phyloP scores from a whole-genome alignment of 2,797 vertebrate species.

The Glyptemys insculpta region DNA sequence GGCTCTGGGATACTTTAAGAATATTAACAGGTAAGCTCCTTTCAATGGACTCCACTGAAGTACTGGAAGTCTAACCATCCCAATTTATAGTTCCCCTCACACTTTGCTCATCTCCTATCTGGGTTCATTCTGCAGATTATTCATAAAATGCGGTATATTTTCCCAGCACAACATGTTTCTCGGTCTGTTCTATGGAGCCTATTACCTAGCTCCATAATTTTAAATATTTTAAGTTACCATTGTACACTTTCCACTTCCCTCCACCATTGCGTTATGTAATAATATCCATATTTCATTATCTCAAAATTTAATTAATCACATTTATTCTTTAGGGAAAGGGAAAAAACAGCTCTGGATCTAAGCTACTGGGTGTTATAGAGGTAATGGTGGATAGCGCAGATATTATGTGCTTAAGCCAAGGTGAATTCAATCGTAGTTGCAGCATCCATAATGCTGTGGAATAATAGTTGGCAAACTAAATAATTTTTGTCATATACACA shows the following conservation, averaged over 20 bases:
- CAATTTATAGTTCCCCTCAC: not conserved
- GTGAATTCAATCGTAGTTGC: not conserved
- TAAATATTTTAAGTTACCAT: conserved; percentile 61
- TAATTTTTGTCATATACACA: not conserved
- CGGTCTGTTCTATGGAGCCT: not conserved
- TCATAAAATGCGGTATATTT: not conserved
- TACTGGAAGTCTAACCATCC: not conserved
- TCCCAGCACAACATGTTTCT: not conserved
- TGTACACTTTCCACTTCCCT: conserved; percentile 56
- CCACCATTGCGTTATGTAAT: conserved; percentile 61
- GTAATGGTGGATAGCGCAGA: not conserved
- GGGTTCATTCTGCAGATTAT: not conserved
- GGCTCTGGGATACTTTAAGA: not conserved
- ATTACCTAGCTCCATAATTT: conserved; percentile 49
- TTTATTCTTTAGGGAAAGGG: conserved; percentile 67
- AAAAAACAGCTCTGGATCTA: conserved; percentile 16
- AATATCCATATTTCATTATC: conserved; percentile 65
- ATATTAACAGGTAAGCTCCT: not conserved
- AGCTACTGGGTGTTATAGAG: not conserved
- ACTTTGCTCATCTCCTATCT: not conserved
- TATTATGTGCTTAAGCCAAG: conserved; percentile 21
- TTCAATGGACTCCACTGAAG: not conserved
- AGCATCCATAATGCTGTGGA: not conserved
- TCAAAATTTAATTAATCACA: conserved; percentile 66
- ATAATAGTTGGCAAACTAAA: not conserved